Conservation (phyloP, 2,888 invertebrate genomes). For the Oxyscelio sp. region DNA sequence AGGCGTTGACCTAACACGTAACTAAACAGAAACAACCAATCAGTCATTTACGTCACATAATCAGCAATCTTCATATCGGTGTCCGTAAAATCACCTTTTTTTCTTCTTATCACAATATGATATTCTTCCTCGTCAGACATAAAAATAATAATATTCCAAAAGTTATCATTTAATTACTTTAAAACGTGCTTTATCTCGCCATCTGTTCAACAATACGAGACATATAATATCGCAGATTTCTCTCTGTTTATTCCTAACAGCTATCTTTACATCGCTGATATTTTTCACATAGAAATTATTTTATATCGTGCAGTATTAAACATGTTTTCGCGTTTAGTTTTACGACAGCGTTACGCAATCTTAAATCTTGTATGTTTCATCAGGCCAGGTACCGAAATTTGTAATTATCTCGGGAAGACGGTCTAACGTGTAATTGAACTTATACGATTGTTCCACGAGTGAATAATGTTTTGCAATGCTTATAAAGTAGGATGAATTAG, state of each 20-base stretch:
- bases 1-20: conserved; percentile 65
- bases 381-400: not conserved
- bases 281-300: conserved; percentile 15
- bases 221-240: not conserved
- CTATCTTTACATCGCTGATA: conserved; percentile 4
- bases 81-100: not conserved
- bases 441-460: conserved; percentile 26
- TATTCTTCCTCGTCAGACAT: too few relatives aligned
- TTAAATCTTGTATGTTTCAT: not conserved
- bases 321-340: not conserved
- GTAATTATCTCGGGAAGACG: not conserved
- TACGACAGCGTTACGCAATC: not conserved
- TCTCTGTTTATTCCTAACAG: conserved; percentile 15
- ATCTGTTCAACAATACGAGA: not conserved
- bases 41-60: conserved; percentile 26
- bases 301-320: not conserved
- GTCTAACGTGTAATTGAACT: conserved; percentile 16
- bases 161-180: conserved; percentile 18
- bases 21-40: conserved; percentile 55
- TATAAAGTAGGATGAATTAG: conserved; percentile 61
- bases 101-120: too few relatives aligned
- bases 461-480: conserved; percentile 57
- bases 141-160: too few relatives aligned
- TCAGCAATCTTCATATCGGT: conserved; percentile 15
- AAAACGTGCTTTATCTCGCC: not conserved